phyloP scores from a whole-genome alignment of 1,140 invertebrate species.

The Drosophila kurseongensis region DNA sequence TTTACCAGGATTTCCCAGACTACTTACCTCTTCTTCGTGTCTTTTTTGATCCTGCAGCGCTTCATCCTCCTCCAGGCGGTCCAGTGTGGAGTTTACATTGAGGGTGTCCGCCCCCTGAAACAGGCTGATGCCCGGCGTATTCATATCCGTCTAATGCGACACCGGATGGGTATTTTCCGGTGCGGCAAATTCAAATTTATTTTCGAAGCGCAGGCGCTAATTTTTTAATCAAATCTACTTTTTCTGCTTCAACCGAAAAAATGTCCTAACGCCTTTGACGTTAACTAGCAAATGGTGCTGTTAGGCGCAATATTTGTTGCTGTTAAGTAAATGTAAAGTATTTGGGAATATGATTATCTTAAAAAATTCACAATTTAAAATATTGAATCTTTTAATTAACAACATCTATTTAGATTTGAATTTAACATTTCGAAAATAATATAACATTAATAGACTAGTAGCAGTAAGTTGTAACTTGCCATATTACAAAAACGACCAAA shows the following conservation, averaged over 20 bases:
- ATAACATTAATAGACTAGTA: no score
- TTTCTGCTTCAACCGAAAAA: conserved; percentile 4
- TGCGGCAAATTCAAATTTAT: conserved; percentile 39
- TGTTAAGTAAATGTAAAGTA: neutral
- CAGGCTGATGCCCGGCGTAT: conserved; percentile 86
- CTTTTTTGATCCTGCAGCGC: conserved; percentile 86
- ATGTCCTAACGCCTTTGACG: conserved; percentile 9
- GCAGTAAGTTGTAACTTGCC: no score
- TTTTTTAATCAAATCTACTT: conserved; percentile 11
- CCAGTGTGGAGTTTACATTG: conserved; percentile 86
- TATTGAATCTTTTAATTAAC: no score
- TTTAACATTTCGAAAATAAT: no score
- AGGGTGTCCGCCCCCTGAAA: conserved; percentile 86
- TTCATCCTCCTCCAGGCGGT: conserved; percentile 86
- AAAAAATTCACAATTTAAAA: no score
- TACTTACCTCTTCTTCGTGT: conserved; percentile 86
- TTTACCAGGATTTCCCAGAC: conserved; percentile 6
- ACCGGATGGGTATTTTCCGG: neutral
- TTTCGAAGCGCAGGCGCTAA: conserved; percentile 45
- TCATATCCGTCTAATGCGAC: conserved; percentile 60
- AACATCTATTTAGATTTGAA: no score
- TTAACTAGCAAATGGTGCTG: conserved; percentile 7
- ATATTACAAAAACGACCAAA: no score
- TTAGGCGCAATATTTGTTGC: neutral
- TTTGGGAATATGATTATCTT: no score